Base-by-base conservation (phyloP, 2,113 vertebrate genomes). In the Telmatochromis sp. region DNA sequence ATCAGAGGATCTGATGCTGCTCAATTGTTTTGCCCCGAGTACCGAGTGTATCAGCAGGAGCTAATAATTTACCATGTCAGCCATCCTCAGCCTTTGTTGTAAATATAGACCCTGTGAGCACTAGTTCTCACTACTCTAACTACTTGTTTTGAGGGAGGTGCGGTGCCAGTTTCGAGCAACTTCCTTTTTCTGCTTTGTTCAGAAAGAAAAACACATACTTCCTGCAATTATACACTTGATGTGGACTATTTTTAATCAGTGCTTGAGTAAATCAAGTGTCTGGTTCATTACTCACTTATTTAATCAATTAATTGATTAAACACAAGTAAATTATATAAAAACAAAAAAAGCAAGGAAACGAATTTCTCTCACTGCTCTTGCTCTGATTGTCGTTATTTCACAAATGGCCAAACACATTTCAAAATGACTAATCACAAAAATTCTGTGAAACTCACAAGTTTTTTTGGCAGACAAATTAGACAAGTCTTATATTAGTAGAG, bases 1-100 rank as follows among this genome's bases (percentile, higher is more conserved):
- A 94, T 91, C 81, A 91, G 87, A 93, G 86, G 82, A 93, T 86
- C 31, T 83, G 88, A 89, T 89, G 89, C 85, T 68, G 84, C 6
- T 21, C 47, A 13, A 86, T 92, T 94, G 91, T 90, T 94, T 93
- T 86, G 84, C 91, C 82, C 80, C 47, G 57, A 92, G 88, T 92
- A 53, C 89, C 54, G 84, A 89, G 89, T 86, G 86, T 86, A 85
- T 87, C 86, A 92, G 89, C 89, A 49, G 84, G 63, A 88, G 90
- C 81, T 87, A 88, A 93, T 92, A 93, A 94, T 92, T 94, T 81
- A 91, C 60, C 47, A 12, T 87, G 88, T 93, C 91, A 93, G 85
- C 84, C 73, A 33, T 89, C 91, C 86, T 90, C 54, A 54, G 82
- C 73, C 80, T 92, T 21, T 89, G 90, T 83, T 85, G 87, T 91